phyloP scores from a whole-genome alignment of 1,140 invertebrate species.

The Drosophila arizonae region DNA sequence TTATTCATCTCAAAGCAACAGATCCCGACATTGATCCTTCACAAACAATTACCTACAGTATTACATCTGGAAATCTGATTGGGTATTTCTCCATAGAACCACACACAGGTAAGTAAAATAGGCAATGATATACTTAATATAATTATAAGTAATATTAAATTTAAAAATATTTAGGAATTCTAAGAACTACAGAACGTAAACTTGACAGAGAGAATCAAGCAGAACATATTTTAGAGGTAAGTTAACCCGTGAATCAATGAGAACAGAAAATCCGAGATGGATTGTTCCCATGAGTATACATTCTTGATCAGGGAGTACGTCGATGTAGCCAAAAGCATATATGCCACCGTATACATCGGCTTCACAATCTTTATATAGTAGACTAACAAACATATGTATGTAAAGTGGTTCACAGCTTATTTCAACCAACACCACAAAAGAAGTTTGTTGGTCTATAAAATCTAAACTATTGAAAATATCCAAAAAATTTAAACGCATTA shows the following conservation, averaged over 20 bases:
- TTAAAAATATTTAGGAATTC: conserved; percentile 86
- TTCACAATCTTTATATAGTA: too few species aligned
- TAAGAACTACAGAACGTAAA: conserved; percentile 91
- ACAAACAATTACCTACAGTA: conserved; percentile 89
- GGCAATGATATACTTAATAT: background rate
- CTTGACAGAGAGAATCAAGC: conserved; percentile 93
- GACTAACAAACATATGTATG: too few species aligned
- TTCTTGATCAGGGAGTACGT: too few species aligned
- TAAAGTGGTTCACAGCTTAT: too few species aligned
- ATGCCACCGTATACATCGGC: too few species aligned
- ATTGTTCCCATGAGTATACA: too few species aligned
- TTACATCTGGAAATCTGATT: conserved; percentile 95
- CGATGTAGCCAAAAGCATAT: too few species aligned
- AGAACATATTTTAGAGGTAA: conserved; percentile 93
- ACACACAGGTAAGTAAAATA: conserved; percentile 87
- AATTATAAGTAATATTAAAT: conserved; percentile 13
- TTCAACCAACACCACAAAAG: too few species aligned
- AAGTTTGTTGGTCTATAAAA: too few species aligned
- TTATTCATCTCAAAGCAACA: conserved; percentile 90
- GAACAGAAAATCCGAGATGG: background rate
- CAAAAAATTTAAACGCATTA: too few species aligned
- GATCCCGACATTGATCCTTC: conserved; percentile 90
- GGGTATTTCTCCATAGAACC: conserved; percentile 94
- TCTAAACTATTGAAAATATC: too few species aligned
- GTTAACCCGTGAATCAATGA: conserved; percentile 34